Base-by-base conservation (phyloP, 2,888 invertebrate genomes). In the Petrolisthes manimaculis region DNA sequence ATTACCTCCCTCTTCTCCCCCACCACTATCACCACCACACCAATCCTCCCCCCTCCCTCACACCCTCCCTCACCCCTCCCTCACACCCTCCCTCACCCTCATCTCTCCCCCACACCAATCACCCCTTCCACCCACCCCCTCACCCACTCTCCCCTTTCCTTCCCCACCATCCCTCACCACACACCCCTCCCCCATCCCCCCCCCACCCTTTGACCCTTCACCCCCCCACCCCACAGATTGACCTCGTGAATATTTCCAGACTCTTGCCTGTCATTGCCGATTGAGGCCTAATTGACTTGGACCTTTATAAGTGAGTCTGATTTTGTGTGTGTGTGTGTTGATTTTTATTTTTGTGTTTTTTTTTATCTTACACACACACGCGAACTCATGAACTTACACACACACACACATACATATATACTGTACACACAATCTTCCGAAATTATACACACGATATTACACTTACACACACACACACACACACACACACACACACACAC, bases 401-500 rank as follows among this genome's bases (percentile, higher is more conserved):
- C 61, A 61, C 61, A 9, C 61, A 61, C 61, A 61, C 14, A 61
- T 14, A 61, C 61, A 61, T 61, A 8, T 9, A 8, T 9, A 8
- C 8, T 14, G 14, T 14, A 61, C 61, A 61, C 61, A 61, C 61
- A 61, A 9, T 9, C 14, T 9, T 14, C 14, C 61, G 61, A 9
- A 61, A 61, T 9, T 9, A 61, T 9, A 14, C 8, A 61, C 8
- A 9, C 9, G 61, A 61, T 61, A 14, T 61, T 8, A 9, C 9
- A 9, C 9, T 61, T 8, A 9, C 9, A 9, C 9, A 9, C 9
- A 61, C 61, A 61, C 61, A 61, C 61, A 61, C 61, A 61, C 61
- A 61, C 61, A 61, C 61, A 61, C 61, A 61, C 61, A 61, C 61
- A 61, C 61, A 61, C 61, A 61, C 61, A 61, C 61, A 61, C 61